Evolutionary conservation across 1,140 invertebrate genomes (phyloP).

Genomic region (Pachypeltis micranthus): DNA sequence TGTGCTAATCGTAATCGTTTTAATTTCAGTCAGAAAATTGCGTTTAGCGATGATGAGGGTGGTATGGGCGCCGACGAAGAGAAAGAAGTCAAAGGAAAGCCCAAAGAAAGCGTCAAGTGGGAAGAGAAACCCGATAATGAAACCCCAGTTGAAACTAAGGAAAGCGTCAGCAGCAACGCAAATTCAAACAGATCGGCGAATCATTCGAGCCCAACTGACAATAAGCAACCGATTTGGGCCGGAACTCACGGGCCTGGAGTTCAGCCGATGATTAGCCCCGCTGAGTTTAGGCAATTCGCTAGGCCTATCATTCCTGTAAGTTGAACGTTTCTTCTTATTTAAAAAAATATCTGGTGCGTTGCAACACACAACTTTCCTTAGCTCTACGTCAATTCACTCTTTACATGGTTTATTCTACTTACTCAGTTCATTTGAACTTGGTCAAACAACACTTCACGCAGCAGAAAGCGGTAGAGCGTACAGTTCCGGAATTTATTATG

Average conservation of each 20-base stretch:
- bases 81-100: constrained; percentile 27
- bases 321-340: too few relatives aligned
- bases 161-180: background rate
- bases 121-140: constrained; percentile 18
- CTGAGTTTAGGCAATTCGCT: too few relatives aligned
- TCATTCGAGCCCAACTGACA: constrained; percentile 7
- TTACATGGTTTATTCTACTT: too few relatives aligned
- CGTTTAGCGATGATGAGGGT: constrained; percentile 83
- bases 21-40: constrained; percentile 73
- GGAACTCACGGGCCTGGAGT: background rate
- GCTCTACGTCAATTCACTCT: too few relatives aligned
- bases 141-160: background rate
- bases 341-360: too few relatives aligned
- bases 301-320: too few relatives aligned
- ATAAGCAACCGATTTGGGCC: background rate
- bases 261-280: background rate
- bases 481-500: too few relatives aligned
- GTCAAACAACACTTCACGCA: too few relatives aligned
- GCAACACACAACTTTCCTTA: too few relatives aligned
- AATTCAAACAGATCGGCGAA: background rate
- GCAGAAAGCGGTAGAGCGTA: too few relatives aligned
- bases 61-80: constrained; percentile 34
- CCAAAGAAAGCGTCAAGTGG: constrained; percentile 20
- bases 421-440: too few relatives aligned
- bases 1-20: too few relatives aligned